Base-by-base conservation (phyloP, 2,113 vertebrate species). In the Myxocyprinus asiaticus region DNA sequence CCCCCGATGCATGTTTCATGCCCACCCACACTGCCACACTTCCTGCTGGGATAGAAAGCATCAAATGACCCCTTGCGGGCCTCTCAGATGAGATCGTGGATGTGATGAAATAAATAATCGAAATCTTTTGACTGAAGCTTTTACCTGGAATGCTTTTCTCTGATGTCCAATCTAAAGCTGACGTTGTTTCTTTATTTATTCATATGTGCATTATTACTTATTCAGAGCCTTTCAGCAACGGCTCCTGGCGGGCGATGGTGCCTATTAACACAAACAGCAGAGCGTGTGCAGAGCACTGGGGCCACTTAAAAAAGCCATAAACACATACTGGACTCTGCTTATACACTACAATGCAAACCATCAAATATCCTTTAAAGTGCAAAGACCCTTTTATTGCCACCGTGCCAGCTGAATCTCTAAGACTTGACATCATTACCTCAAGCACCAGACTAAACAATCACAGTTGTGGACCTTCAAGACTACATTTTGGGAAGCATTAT, bases 111-210 rank as follows among this genome's bases (percentile, higher is more conserved):
- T 70, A 70, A 85, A 73, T 70, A 82, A 79, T 67, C 47, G 17
- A 55, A 65, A 42, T 70, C 75, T 65, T 80, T 72, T 76, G 78
- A 81, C 53, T 48, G 68, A 55, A 48, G 45, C 53, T 68, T 33
- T 33, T 65, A 80, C 17, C 59, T 64, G 68, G 61, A 70, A 69
- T 22, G 11, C 65, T 67, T 62, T n/a, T 70, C 51, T 67, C 44
- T 55, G 56, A 74, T 71, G 75, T 71, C 75, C 82, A 62, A 78
- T 81, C 70, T 55, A 66, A 11, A 62, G 45, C 55, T 83, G 78
- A 81, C 74, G 81, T 59, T n/a, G 53, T 45, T 33, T 72, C n/a
- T 69, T 85, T 64, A 85, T 78, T 85, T 83, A 85, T 85, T 85
- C 61, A 85, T 85, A 78, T 64, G n/a, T 50, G n/a, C 10, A 75